These are phyloP conservation scores for Champsocephalus esox DNA, from an alignment of 2,797 vertebrate species.

Conservation along the genomic window DNA sequence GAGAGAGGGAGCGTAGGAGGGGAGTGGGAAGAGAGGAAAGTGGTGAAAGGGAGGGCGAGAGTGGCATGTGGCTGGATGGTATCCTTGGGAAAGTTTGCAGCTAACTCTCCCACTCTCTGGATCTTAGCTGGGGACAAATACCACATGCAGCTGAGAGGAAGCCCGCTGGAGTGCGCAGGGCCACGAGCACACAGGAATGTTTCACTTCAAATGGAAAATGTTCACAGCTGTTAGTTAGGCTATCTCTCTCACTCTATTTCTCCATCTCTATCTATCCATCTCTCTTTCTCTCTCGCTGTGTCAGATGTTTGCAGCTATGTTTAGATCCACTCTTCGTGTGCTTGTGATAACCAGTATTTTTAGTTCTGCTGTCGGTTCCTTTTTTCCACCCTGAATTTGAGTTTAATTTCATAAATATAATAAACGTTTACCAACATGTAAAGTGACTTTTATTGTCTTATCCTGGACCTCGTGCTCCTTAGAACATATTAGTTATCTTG, in stretches of 20 bases:
- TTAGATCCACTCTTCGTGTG: conserved; percentile 53
- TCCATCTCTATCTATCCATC: conserved; percentile 61
- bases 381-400: conserved; percentile 4
- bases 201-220: conserved; percentile 86
- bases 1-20: conserved; percentile 41
- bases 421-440: not conserved
- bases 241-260: conserved; percentile 69
- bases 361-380: conserved; percentile 31
- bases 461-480: not conserved
- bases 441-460: not conserved
- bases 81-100: conserved; percentile 90
- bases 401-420: not conserved
- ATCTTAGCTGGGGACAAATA: conserved; percentile 88
- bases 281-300: conserved; percentile 42
- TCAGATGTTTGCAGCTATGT: conserved; percentile 51
- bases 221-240: conserved; percentile 81
- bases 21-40: conserved; percentile 44
- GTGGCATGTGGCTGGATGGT: conserved; percentile 82
- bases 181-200: conserved; percentile 84
- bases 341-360: conserved; percentile 58
- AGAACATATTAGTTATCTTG: conserved; percentile 25
- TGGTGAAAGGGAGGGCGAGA: conserved; percentile 59
- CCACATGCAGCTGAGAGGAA: conserved; percentile 87
- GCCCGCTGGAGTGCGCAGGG: conserved; percentile 76
- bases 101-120: conserved; percentile 81